A percentile compares a stretch with the other conserved stretches of the same genome.
Conservation (phyloP, 2,888 invertebrate species). For the Brassicogethes aeneus region DNA sequence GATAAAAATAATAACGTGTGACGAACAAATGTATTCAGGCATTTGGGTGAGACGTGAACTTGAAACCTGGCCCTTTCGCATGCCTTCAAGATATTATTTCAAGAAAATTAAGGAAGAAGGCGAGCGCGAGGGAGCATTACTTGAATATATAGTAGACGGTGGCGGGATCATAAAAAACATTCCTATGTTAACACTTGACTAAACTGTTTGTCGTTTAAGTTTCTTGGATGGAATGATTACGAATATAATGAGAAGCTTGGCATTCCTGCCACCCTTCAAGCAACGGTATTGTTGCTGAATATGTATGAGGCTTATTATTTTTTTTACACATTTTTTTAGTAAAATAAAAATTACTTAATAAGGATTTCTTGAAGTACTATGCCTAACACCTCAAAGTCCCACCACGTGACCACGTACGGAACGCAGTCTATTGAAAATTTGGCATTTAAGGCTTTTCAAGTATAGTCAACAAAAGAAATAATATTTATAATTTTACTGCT, state of each 20-base stretch:
- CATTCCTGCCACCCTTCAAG: neutral
- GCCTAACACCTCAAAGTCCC: no score
- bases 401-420: no score
- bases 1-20: no score
- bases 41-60: neutral
- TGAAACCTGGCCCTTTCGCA: neutral
- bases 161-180: neutral
- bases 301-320: neutral
- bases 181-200: conserved; percentile 1
- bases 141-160: neutral
- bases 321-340: no score
- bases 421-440: no score
- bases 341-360: no score
- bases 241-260: neutral
- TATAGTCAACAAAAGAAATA: no score
- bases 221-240: neutral
- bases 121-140: neutral
- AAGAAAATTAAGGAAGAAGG: neutral
- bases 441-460: no score
- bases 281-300: neutral
- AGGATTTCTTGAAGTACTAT: no score
- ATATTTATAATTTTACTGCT: no score
- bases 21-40: neutral
- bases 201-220: conserved; percentile 1
- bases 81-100: neutral